A percentile compares a stretch with the other conserved stretches of the same genome.
phyloP scores from a whole-genome alignment of 2,797 vertebrate species.

The Sebastes taczanowskii region DNA sequence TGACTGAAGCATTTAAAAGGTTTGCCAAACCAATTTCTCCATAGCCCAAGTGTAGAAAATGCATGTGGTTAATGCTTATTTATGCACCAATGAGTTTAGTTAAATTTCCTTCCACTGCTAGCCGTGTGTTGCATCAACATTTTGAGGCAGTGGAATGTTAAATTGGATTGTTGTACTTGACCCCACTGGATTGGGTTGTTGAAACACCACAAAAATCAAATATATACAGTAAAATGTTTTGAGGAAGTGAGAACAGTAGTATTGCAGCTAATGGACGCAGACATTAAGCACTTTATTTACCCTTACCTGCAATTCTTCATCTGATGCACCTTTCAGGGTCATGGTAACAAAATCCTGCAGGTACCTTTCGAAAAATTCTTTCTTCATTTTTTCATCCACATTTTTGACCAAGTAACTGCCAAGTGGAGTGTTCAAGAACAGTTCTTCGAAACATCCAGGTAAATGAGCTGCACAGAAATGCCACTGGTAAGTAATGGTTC shows the following conservation, averaged over 20 bases:
- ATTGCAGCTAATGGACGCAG: neutral
- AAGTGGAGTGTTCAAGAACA: slow-evolving; percentile 34
- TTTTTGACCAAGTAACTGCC: slow-evolving; percentile 35
- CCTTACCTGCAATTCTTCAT: slow-evolving; percentile 40
- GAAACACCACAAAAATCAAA: neutral
- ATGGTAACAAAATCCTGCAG: slow-evolving; percentile 47
- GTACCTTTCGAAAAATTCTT: slow-evolving; percentile 34
- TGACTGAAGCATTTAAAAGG: too few relatives aligned
- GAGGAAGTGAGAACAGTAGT: neutral
- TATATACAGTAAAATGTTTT: neutral
- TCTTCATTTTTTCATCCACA: slow-evolving; percentile 20
- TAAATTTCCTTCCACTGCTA: too few relatives aligned
- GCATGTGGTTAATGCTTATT: too few relatives aligned
- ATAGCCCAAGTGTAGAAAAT: too few relatives aligned
- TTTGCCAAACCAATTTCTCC: too few relatives aligned
- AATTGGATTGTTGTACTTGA: neutral
- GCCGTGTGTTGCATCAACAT: neutral
- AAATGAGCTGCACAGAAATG: slow-evolving; percentile 15
- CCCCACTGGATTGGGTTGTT: neutral
- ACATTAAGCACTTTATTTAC: neutral
- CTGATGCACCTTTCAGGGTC: slow-evolving; percentile 32
- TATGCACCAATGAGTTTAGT: too few relatives aligned
- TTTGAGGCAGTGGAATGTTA: neutral
- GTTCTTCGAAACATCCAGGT: neutral
- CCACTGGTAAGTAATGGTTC: neutral